These are phyloP conservation scores for Lucilia sericata DNA, from an alignment of 1,140 invertebrate species.

Conservation along the genomic window DNA sequence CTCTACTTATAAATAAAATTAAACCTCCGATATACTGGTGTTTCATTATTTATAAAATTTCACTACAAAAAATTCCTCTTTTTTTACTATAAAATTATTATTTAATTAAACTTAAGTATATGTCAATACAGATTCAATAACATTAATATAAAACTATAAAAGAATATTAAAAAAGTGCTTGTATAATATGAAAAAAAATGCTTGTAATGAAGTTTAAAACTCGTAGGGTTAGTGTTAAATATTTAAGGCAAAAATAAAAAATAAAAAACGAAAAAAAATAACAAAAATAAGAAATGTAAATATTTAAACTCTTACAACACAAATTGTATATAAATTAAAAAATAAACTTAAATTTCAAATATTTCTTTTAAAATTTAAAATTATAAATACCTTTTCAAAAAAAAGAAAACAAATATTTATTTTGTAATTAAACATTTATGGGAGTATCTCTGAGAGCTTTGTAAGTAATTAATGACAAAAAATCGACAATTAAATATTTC, in stretches of 20 bases:
- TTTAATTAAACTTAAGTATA: slow-evolving; percentile 11
- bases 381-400: neutral
- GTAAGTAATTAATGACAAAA: neutral
- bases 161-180: slow-evolving; percentile 3
- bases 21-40: slow-evolving; percentile 9
- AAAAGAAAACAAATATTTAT: slow-evolving; percentile 13
- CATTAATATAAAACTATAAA: slow-evolving; percentile 14
- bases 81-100: neutral
- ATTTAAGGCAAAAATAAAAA: slow-evolving; percentile 20
- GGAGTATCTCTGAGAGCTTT: slow-evolving; percentile 17
- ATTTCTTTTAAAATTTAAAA: neutral
- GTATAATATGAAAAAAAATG: slow-evolving; percentile 35
- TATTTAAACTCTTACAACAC: neutral
- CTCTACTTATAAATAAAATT: neutral
- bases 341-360: neutral
- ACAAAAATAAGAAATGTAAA: neutral
- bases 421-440: neutral
- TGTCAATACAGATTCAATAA: neutral
- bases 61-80: neutral
- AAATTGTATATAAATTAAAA: neutral
- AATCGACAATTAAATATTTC: neutral
- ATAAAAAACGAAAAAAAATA: slow-evolving; percentile 2
- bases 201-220: slow-evolving; percentile 42
- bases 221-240: slow-evolving; percentile 48
- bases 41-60: neutral